Conservation (phyloP, 2,888 invertebrate species). For the Ophraella communa region DNA sequence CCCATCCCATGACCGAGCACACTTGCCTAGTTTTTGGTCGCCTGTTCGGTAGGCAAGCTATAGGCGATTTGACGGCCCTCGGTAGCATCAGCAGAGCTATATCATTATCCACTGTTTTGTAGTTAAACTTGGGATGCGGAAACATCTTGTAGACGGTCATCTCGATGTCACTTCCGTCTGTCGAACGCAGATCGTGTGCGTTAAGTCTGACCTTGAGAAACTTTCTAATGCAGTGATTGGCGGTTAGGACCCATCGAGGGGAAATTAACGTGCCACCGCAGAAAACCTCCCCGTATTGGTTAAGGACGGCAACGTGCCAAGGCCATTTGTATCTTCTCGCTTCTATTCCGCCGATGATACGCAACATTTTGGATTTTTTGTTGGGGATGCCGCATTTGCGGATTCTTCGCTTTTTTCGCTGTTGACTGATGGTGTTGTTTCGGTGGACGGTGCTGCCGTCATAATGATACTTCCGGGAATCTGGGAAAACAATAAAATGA, state of each 20-base stretch:
- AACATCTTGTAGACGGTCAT: conserved; percentile 76
- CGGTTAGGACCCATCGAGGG: conserved; percentile 84
- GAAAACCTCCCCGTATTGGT: conserved; percentile 84
- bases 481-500: no score
- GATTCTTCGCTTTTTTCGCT: conserved; percentile 27
- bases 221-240: conserved; percentile 84
- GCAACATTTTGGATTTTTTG: conserved; percentile 64
- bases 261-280: conserved; percentile 88
- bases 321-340: conserved; percentile 87
- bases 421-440: conserved; percentile 34
- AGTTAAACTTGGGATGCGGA: conserved; percentile 85
- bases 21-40: conserved; percentile 71
- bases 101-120: conserved; percentile 90
- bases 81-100: conserved; percentile 81
- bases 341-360: conserved; percentile 87
- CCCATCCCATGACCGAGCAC: conserved; percentile 94
- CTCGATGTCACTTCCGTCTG: conserved; percentile 80
- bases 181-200: conserved; percentile 78
- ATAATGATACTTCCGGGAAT: conserved; percentile 41
- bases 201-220: conserved; percentile 82
- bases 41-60: conserved; percentile 79
- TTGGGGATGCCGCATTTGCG: conserved; percentile 51
- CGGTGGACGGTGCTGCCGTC: conserved; percentile 30
- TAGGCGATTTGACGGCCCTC: conserved; percentile 51
- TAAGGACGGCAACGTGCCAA: conserved; percentile 92